Base-by-base conservation (phyloP, 2,888 invertebrate species). In the Mesorhabditis sp. region DNA sequence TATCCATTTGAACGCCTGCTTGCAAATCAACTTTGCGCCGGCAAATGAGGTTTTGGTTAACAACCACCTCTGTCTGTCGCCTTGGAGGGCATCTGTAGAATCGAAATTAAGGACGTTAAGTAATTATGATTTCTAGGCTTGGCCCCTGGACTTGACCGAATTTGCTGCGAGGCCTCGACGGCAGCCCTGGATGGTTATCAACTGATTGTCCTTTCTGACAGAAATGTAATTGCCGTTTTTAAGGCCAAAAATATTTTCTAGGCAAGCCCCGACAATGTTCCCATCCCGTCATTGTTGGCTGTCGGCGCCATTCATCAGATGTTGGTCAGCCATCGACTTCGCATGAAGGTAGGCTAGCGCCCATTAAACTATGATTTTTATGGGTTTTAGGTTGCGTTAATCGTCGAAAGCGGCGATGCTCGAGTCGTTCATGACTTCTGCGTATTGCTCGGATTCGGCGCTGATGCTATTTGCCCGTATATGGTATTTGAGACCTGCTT, bases 391-490 rank as follows among this genome's bases (percentile, higher is more conserved):
- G 85, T 85, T 7, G 96, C 94, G 58, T 88, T 98, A 69, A 90
- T 98, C 70, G 90, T 97, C 70, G 98, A 98, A 88, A 94, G 95
- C 0, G 98, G 92, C 2, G 97, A 98, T 87, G 95, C 95, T 0
- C 90, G 95, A 81, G 95, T 92, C 62, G 85, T 85, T 15, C 97
- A 97, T 86, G 96, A 98, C 85, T 91, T 96, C 87, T 96, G 95
- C 84, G 93, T 95, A 0, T 88, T 98, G 43, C 89, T 98, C 50
- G 97, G 93, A 81, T 98, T 94, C 86, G 80, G 98, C 45, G 96
- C 95, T 3, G 97, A 98, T 88, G 97, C 93, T 0, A 92, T 98
- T 80, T 97, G 97, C 82, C 97, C 98, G 0, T 85, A 85, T 67
- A 80, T 85, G 81, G 95, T 95, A 4, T 93, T 95, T 87, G 97